Evolutionary conservation across 2,797 vertebrate species (phyloP).

Genomic region (Argya squamiceps): DNA sequence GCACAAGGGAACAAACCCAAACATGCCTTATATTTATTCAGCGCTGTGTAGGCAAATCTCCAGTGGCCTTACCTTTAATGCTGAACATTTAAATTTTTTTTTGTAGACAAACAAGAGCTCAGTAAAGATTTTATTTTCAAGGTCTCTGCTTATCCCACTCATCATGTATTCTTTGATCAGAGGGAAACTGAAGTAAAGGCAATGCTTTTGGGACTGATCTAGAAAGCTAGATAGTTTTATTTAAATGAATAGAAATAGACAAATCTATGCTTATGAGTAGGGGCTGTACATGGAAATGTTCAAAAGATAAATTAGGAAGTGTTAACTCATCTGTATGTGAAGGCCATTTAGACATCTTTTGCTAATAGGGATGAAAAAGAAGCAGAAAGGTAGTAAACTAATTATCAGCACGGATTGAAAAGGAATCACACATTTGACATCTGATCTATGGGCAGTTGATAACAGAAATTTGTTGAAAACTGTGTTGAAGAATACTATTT

Average conservation of each 20-base stretch:
- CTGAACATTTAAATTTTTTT: background rate
- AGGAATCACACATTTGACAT: background rate
- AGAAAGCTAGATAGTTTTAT: constrained; percentile 6
- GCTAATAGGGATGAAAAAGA: background rate
- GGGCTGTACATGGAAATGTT: background rate
- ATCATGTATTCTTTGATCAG: constrained; percentile 18
- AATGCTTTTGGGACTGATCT: constrained; percentile 4
- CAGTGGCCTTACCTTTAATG: constrained; percentile 24
- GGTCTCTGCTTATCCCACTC: background rate
- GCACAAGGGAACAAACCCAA: background rate
- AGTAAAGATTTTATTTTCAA: constrained; percentile 20
- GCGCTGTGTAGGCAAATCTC: background rate
- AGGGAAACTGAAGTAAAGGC: background rate
- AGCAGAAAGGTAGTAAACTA: background rate
- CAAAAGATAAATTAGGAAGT: background rate
- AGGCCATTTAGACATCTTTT: background rate
- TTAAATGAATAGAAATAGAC: background rate
- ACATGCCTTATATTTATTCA: constrained; percentile 7
- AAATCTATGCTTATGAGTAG: background rate
- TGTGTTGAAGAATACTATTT: background rate
- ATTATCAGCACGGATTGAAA: background rate
- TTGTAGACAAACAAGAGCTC: constrained; percentile 25
- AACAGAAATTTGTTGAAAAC: background rate
- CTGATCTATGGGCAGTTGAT: background rate
- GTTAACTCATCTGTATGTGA: background rate